Evolutionary conservation across 2,888 invertebrate genomes (phyloP), one percentile per base, ranked within the genome.

Genomic region (Acanthosepion esculentum): DNA sequence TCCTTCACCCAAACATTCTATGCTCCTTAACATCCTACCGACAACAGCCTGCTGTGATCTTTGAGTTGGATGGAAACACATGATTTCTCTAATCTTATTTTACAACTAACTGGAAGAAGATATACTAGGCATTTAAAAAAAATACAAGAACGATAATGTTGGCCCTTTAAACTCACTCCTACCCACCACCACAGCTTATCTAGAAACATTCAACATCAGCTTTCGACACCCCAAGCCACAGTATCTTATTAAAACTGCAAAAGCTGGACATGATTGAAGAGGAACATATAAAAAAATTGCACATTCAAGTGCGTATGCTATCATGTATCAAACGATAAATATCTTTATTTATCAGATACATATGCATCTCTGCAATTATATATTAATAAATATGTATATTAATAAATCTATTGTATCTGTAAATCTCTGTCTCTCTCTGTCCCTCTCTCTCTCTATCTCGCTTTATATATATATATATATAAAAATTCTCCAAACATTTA

Each of bases 11-110:
- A 33, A n/a, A 12, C 33, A 78, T 78, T 33, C n/a, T 33, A 33
- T 33, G n/a, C 18, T 78, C 33, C n/a, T 33, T 78, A 78, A n/a
- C 78, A 78, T 78, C 78, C n/a, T 15, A 78, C n/a, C 33, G 78
- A 78, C 78, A 78, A 78, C 78, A 78, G n/a, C 78, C 78, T n/a
- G 78, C 78, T 78, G n/a, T 78, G 78, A 78, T 78, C 78, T 78
- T 33, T 78, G 78, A 23, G 23, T 33, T 33, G 78, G 78, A 33
- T n/a, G 78, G n/a, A 78, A 78, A 78, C 78, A 78, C 78, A 78
- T 78, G 78, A 78, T 78, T 78, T 78, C 78, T 78, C 33, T 78
- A 78, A 78, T 78, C 78, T 78, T 78, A 78, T 78, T 78, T 78
- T n/a, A 78, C 78, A 78, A 78, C 12, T 78, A 78, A 78, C 12